Conservation (phyloP, 2,888 invertebrate genomes). For the Amphipoea oculea region DNA sequence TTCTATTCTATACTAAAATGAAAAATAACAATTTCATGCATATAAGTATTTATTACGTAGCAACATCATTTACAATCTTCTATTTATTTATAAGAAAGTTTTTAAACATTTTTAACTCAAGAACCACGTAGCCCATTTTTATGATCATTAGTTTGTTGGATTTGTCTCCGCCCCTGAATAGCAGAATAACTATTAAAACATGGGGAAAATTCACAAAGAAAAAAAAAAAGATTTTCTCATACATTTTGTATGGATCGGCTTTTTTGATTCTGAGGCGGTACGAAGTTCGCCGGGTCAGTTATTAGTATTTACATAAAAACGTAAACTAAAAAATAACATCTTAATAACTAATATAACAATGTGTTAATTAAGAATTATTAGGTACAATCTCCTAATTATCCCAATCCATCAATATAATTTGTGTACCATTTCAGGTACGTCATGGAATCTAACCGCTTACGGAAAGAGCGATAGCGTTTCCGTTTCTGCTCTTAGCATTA, state of each 20-base stretch:
- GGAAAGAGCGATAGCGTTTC: conserved; percentile 84
- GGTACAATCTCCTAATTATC: conserved; percentile 16
- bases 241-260: too few species aligned
- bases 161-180: too few species aligned
- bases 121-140: too few species aligned
- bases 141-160: too few species aligned
- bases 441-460: conserved; percentile 77
- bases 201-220: too few species aligned
- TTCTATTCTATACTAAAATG: neutral
- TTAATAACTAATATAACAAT: conserved; percentile 18
- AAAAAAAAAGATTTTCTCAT: too few species aligned
- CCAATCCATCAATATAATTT: neutral
- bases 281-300: too few species aligned
- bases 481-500: conserved; percentile 84
- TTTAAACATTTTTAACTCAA: too few species aligned
- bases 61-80: conserved; percentile 30
- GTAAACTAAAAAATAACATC: conserved; percentile 37
- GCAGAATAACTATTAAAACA: too few species aligned
- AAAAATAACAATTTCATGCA: neutral
- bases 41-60: conserved; percentile 15
- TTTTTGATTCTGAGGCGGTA: too few species aligned
- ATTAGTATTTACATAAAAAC: conserved; percentile 30
- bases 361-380: neutral
- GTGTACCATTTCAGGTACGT: neutral
- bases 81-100: too few species aligned